Evolutionary conservation across 2,797 vertebrate genomes (phyloP).

Genomic region (Paratrypauchen microcephalus): DNA sequence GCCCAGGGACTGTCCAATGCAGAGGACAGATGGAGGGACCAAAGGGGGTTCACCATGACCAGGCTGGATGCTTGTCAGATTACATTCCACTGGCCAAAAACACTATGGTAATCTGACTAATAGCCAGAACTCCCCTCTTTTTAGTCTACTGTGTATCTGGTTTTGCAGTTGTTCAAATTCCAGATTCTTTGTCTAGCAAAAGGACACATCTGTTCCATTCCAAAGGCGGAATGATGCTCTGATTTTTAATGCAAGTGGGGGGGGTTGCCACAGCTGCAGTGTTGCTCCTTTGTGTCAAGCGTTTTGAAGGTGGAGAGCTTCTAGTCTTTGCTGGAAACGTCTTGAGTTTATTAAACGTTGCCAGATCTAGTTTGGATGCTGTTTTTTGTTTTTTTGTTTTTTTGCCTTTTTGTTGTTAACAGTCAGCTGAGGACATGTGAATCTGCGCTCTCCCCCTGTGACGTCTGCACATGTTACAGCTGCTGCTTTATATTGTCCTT

Average conservation of each 20-base stretch:
- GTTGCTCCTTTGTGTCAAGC: slow-evolving; percentile 19
- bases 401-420: slow-evolving; percentile 20
- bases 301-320: slow-evolving; percentile 17
- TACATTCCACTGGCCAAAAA: slow-evolving; percentile 20
- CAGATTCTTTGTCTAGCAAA: slow-evolving; percentile 6
- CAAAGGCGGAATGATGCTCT: slow-evolving; percentile 11
- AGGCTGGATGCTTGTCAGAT: slow-evolving; percentile 27
- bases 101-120: slow-evolving; percentile 20
- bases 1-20: slow-evolving; percentile 7
- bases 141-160: neutral
- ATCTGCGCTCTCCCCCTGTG: slow-evolving; percentile 17
- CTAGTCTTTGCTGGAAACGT: neutral
- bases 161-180: slow-evolving; percentile 13
- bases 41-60: slow-evolving; percentile 14
- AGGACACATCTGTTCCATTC: slow-evolving; percentile 3
- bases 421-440: slow-evolving; percentile 5
- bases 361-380: neutral
- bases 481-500: slow-evolving; percentile 13
- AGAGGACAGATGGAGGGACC: slow-evolving; percentile 39
- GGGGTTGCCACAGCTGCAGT: slow-evolving; percentile 31
- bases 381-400: slow-evolving; percentile 16
- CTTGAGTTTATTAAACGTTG: neutral
- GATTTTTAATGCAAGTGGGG: slow-evolving; percentile 17
- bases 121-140: neutral
- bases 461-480: slow-evolving; percentile 6